Percentiles rank a stretch among this genome's conserved stretches.
These are phyloP conservation scores for Peribatodes rhomboidaria DNA, from an alignment of 2,888 invertebrate species.

Conservation along the genomic window DNA sequence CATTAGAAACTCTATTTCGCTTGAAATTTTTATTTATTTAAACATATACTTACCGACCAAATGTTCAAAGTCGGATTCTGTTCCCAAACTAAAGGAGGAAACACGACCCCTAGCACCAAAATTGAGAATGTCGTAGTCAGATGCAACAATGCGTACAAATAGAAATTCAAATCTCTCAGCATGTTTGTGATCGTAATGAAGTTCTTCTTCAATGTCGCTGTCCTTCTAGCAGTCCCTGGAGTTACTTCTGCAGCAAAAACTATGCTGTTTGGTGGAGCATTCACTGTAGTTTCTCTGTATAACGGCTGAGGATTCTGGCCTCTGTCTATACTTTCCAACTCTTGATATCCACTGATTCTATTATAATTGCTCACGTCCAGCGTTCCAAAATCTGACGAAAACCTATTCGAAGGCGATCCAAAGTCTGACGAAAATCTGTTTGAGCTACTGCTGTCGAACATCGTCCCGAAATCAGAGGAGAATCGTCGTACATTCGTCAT, in stretches of 20 bases:
- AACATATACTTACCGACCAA: slow-evolving; percentile 69
- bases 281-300: slow-evolving; percentile 85
- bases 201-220: slow-evolving; percentile 78
- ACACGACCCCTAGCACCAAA: slow-evolving; percentile 81
- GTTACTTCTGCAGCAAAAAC: slow-evolving; percentile 74
- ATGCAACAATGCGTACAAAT: slow-evolving; percentile 84
- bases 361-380: slow-evolving; percentile 66
- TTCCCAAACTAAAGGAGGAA: slow-evolving; percentile 84
- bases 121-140: slow-evolving; percentile 84
- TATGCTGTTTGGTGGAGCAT: slow-evolving; percentile 70
- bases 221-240: slow-evolving; percentile 75
- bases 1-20: background rate
- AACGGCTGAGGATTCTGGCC: slow-evolving; percentile 80
- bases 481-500: slow-evolving; percentile 58
- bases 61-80: slow-evolving; percentile 74
- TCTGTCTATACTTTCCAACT: slow-evolving; percentile 77
- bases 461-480: slow-evolving; percentile 59
- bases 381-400: slow-evolving; percentile 73
- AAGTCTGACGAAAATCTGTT: slow-evolving; percentile 60
- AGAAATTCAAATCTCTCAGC: slow-evolving; percentile 82
- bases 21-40: background rate
- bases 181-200: slow-evolving; percentile 77
- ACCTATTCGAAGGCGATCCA: slow-evolving; percentile 56
- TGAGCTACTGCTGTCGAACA: slow-evolving; percentile 53
- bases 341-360: slow-evolving; percentile 71